These are phyloP conservation scores for Prenolepis imparis DNA, from an alignment of 2,888 invertebrate genomes.

Conservation along the genomic window DNA sequence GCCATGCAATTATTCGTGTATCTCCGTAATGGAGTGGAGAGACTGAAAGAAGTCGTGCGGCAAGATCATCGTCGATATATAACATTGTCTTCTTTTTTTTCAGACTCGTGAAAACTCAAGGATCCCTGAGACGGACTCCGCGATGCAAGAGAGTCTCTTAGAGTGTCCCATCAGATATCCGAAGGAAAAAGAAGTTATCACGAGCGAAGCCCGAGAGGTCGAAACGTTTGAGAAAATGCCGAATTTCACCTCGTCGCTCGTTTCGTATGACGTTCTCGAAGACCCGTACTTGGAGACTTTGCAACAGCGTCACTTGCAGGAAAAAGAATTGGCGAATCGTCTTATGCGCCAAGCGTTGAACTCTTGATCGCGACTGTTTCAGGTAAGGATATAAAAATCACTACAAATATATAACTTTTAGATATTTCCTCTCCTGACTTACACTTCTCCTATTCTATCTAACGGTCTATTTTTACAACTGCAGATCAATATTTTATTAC, in stretches of 20 bases:
- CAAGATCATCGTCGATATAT: slow-evolving; percentile 35
- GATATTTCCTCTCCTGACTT: background rate
- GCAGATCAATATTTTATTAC: slow-evolving; percentile 5
- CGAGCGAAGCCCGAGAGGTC: slow-evolving; percentile 7
- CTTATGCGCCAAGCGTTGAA: slow-evolving; percentile 63
- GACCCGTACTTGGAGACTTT: slow-evolving; percentile 72
- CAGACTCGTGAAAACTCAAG: slow-evolving; percentile 32
- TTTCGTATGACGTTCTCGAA: slow-evolving; percentile 60
- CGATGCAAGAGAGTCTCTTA: slow-evolving; percentile 25
- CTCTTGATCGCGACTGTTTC: slow-evolving; percentile 20
- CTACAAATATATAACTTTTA: background rate
- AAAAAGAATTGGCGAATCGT: slow-evolving; percentile 75
- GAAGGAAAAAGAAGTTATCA: slow-evolving; percentile 9
- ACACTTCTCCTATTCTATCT: background rate
- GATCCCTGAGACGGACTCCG: slow-evolving; percentile 15
- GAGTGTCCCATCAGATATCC: background rate
- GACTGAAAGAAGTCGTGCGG: slow-evolving; percentile 24
- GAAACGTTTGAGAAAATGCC: slow-evolving; percentile 48
- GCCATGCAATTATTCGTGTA: slow-evolving; percentile 48
- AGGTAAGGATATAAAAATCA: background rate
- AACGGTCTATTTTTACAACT: slow-evolving; percentile 8
- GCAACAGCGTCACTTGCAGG: slow-evolving; percentile 75
- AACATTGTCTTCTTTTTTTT: slow-evolving; percentile 43
- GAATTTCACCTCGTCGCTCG: slow-evolving; percentile 56
- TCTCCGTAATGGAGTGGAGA: slow-evolving; percentile 41